phyloP scores from a whole-genome alignment of 2,888 invertebrate species.

The Geotrupes spiniger region DNA sequence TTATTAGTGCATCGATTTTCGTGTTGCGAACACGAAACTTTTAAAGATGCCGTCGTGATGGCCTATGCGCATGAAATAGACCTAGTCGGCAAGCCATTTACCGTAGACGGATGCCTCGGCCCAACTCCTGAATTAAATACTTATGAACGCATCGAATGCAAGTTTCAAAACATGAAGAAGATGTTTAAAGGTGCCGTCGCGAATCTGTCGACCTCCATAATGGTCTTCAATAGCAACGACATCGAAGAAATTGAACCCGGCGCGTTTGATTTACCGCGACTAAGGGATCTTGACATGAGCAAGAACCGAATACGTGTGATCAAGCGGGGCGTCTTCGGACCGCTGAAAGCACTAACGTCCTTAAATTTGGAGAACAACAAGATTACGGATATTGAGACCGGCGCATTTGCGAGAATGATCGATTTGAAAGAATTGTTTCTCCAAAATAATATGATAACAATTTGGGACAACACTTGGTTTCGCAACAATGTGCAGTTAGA shows the following conservation, averaged over 20 bases:
- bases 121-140: neutral
- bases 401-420: slow-evolving; percentile 17
- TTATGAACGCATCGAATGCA: slow-evolving; percentile 2
- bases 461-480: slow-evolving; percentile 16
- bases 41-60: neutral
- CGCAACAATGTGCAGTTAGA: slow-evolving; percentile 5
- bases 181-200: slow-evolving; percentile 6
- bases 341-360: slow-evolving; percentile 16
- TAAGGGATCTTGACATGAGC: slow-evolving; percentile 8
- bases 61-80: neutral
- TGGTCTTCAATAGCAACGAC: slow-evolving; percentile 12
- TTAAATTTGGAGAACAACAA: slow-evolving; percentile 17
- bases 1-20: neutral
- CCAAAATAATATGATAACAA: slow-evolving; percentile 15
- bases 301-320: slow-evolving; percentile 16
- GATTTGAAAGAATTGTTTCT: slow-evolving; percentile 17
- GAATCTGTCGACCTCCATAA: slow-evolving; percentile 1
- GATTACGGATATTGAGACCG: slow-evolving; percentile 17
- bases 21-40: neutral
- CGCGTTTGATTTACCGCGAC: slow-evolving; percentile 5
- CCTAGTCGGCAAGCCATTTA: neutral
- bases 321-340: slow-evolving; percentile 12
- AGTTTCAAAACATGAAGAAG: slow-evolving; percentile 8
- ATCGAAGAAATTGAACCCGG: slow-evolving; percentile 11
- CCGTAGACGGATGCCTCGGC: neutral